Evolutionary conservation across 2,113 vertebrate genomes (phyloP).

Genomic region (Phylloscopus trochiloides): DNA sequence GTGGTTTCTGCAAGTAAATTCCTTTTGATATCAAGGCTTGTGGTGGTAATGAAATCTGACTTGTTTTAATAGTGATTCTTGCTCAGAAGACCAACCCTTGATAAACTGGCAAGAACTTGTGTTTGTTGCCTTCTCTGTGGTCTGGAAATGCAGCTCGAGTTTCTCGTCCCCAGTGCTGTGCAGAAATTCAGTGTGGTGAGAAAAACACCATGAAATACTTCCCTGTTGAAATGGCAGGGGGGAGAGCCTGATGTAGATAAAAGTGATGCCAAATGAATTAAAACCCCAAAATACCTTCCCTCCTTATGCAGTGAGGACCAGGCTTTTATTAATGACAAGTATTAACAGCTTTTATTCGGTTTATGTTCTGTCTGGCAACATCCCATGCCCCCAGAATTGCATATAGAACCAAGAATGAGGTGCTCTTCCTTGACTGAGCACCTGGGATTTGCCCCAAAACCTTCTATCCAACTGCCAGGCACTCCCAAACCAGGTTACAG

Average conservation of each 20-base stretch:
- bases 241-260: background rate
- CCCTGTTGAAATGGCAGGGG: background rate
- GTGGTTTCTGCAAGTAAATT: constrained; percentile 19
- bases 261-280: background rate
- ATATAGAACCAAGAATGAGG: background rate
- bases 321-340: background rate
- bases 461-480: background rate
- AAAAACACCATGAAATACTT: background rate
- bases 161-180: background rate
- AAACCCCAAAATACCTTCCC: background rate
- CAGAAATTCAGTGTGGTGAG: background rate
- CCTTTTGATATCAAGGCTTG: background rate
- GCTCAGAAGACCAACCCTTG: background rate
- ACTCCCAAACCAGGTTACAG: background rate
- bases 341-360: background rate
- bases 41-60: constrained; percentile 21
- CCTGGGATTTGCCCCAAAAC: background rate
- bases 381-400: background rate
- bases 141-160: background rate
- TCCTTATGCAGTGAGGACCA: background rate
- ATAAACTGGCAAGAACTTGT: background rate
- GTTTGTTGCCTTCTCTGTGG: background rate
- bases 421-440: background rate
- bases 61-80: constrained; percentile 24
- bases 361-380: background rate